Evolutionary conservation across 1,140 invertebrate species (phyloP), one percentile per base, ranked within the genome.

Genomic region (Hylaeus anthracinus): DNA sequence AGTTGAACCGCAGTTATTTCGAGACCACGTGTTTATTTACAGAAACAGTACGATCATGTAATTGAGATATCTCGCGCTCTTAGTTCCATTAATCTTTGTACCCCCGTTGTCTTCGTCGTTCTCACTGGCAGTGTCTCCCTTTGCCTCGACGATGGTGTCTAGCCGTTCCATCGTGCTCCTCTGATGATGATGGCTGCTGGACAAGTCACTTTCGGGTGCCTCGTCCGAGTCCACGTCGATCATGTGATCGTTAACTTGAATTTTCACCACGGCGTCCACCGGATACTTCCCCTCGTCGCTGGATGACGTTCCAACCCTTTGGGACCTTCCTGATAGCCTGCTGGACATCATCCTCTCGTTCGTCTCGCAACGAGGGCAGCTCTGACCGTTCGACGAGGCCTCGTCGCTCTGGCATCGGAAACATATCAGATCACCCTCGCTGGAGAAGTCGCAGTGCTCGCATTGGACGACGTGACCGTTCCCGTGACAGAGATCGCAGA

Each of bases 11-110:
- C 84, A 82, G 71, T 66, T 71, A 74, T 48, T 45, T 51, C 63
- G 69, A 73, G 72, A 26, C 26, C 26, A 26, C 58, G 64, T 37
- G 72, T 82, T 56, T 86, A 86, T 86, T 93, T 91, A 93, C 88
- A 92, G 83, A 80, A 91, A 88, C 58, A 93, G 85, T 78, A 93
- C 92, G 83, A 93, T 92, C 91, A 91, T 91, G 70, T 92, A 92
- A 90, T 91, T 92, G 82, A 93, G 86, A 90, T 92, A 91, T 83
- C 87, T 91, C 58, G 88, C 88, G 80, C 87, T 82, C 74, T 87
- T 88, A 63, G 91, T 89, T 78, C 90, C 90, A 75, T 91, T 91
- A 8, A 92, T 65, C 75, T 91, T 91, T 61, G 70, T 73, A 71
- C 79, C 79, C 58, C 66, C 90, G 82, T 91, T 90, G 41, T 91